Conservation (phyloP, 92 coral and sea anemone genomes). For the Actinostola sp. region DNA sequence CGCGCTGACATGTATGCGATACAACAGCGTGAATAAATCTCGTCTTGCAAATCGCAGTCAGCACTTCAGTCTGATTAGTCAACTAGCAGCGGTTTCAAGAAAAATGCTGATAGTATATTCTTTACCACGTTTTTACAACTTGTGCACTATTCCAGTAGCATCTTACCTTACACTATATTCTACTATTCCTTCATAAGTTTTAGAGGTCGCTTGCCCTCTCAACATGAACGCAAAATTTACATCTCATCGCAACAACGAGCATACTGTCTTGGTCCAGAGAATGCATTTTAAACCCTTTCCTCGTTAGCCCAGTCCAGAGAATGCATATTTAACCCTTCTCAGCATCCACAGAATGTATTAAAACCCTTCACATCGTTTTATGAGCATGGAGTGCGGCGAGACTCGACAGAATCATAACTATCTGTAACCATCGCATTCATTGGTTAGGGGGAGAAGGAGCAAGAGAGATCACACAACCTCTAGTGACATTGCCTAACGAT, state of each 20-base stretch:
- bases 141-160: slow-evolving; percentile 9
- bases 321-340: slow-evolving; percentile 41
- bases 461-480: slow-evolving; percentile 37
- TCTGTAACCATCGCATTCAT: slow-evolving; percentile 19
- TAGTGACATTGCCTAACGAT: slow-evolving; percentile 22
- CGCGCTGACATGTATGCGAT: no score
- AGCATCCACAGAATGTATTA: slow-evolving; percentile 52
- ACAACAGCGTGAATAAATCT: no score
- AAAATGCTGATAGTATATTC: no score
- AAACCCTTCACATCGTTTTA: slow-evolving; percentile 57
- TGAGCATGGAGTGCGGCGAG: slow-evolving; percentile 39
- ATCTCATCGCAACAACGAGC: slow-evolving; percentile 33
- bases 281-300: slow-evolving; percentile 25
- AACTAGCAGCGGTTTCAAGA: no score
- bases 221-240: slow-evolving; percentile 38
- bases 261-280: slow-evolving; percentile 26
- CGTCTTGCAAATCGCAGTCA: no score
- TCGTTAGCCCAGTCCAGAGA: slow-evolving; percentile 35
- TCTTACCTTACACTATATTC: slow-evolving; percentile 33
- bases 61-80: no score
- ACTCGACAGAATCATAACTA: slow-evolving; percentile 25
- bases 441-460: slow-evolving; percentile 16
- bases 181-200: slow-evolving; percentile 21
- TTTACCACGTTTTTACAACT: neutral
- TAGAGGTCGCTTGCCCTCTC: slow-evolving; percentile 25